Conservation (phyloP, 2,797 vertebrate genomes). For the Apogon talboti region DNA sequence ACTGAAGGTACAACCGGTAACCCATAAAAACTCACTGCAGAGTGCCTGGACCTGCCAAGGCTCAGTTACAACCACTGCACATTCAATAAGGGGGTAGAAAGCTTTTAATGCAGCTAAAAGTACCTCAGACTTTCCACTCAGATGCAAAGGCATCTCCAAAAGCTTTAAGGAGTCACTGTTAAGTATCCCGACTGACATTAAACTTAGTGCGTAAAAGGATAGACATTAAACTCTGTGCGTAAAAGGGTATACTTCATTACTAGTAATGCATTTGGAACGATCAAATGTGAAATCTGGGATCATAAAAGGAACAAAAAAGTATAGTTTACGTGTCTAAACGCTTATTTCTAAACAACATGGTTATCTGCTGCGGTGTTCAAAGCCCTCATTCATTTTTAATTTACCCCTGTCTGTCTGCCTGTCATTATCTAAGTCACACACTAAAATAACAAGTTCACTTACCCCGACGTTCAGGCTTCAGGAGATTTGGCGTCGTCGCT, state of each 20-base stretch:
- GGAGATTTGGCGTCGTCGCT: conserved; percentile 55
- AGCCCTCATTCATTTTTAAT: conserved; percentile 31
- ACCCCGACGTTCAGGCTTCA: conserved; percentile 64
- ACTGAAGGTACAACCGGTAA: conserved; percentile 11
- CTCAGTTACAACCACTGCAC: conserved; percentile 7
- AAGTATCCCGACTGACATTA: too few relatives aligned
- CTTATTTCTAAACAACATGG: background rate
- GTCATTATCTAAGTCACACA: conserved; percentile 27
- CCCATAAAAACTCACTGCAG: conserved; percentile 15
- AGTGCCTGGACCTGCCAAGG: conserved; percentile 20
- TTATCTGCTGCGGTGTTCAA: background rate
- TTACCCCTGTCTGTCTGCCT: conserved; percentile 17
- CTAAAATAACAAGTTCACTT: conserved; percentile 68
- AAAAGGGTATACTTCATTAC: too few relatives aligned
- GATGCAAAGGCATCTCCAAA: background rate
- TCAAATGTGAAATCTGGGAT: too few relatives aligned
- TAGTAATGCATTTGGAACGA: too few relatives aligned
- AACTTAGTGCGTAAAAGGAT: too few relatives aligned
- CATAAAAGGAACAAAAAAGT: background rate
- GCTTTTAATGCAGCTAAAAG: conserved; percentile 3
- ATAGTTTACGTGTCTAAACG: background rate
- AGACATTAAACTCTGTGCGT: too few relatives aligned
- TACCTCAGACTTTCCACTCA: background rate
- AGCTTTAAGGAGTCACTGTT: conserved; percentile 21
- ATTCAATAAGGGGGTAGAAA: too few relatives aligned